A percentile compares a stretch with the other conserved stretches of the same genome.
Evolutionary conservation across 2,797 vertebrate species (phyloP).

Genomic region (Pseudomugil gertrudae): DNA sequence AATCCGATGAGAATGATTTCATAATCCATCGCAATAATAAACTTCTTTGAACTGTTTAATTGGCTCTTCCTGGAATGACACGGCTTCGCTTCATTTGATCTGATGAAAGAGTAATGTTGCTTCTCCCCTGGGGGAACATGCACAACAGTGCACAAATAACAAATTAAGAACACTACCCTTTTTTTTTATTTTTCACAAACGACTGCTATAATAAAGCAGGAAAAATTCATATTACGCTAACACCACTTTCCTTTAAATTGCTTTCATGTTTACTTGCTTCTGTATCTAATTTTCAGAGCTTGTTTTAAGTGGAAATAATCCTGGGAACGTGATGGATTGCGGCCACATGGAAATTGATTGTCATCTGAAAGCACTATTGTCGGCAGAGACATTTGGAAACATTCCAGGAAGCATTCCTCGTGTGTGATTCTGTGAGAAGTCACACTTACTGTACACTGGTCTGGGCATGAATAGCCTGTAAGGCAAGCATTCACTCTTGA

Average conservation of each 20-base stretch:
- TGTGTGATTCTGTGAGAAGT: constrained; percentile 45
- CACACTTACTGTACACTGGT: constrained; percentile 32
- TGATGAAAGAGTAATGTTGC: constrained; percentile 83
- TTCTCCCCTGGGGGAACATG: constrained; percentile 70
- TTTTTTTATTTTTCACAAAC: constrained; percentile 48
- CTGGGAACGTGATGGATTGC: constrained; percentile 58
- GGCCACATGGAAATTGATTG: constrained; percentile 58
- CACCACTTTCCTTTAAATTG: constrained; percentile 52
- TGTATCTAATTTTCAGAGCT: constrained; percentile 65
- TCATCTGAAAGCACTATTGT: constrained; percentile 52
- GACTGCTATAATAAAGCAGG: constrained; percentile 70
- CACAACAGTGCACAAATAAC: constrained; percentile 80
- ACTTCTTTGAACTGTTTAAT: constrained; percentile 84
- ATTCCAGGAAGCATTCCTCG: constrained; percentile 48
- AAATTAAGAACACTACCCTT: constrained; percentile 77
- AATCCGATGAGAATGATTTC: constrained; percentile 81
- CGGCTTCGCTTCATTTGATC: constrained; percentile 80
- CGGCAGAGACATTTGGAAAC: constrained; percentile 36
- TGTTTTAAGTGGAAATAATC: constrained; percentile 68
- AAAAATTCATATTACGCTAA: constrained; percentile 61
- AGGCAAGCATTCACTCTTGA: constrained; percentile 41
- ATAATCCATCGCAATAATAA: constrained; percentile 82
- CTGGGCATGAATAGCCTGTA: constrained; percentile 36
- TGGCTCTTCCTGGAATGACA: constrained; percentile 81
- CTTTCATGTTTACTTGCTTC: constrained; percentile 68